phyloP scores from a whole-genome alignment of 2,797 vertebrate species.

The Zenarchopterus dispar region DNA sequence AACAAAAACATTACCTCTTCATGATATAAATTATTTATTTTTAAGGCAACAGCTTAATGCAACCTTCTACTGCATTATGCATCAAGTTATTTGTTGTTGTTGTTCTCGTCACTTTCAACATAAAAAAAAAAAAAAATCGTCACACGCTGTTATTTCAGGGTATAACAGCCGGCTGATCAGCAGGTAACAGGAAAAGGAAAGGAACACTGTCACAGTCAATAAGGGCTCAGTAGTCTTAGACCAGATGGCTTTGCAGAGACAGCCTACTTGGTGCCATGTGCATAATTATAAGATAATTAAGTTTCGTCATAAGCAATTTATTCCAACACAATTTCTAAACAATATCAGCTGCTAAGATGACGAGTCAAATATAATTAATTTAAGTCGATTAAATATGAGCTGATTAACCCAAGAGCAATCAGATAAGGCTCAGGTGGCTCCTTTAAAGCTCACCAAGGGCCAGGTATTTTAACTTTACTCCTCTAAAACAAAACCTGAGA shows the following conservation, averaged over 20 bases:
- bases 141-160: background rate
- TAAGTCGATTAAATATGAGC: no score
- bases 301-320: background rate
- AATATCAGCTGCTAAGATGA: background rate
- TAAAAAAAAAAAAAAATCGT: background rate
- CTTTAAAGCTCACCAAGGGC: no score
- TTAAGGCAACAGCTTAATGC: background rate
- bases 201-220: slow-evolving; percentile 7
- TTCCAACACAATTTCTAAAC: background rate
- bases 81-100: background rate
- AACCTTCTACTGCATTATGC: background rate
- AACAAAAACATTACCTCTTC: background rate
- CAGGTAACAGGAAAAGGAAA: slow-evolving; percentile 39
- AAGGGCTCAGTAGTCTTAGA: background rate
- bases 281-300: background rate
- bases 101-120: background rate
- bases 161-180: slow-evolving; percentile 44
- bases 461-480: no score
- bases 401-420: no score
- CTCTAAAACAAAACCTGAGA: no score
- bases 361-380: no score
- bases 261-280: slow-evolving; percentile 1
- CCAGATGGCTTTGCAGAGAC: slow-evolving; percentile 31
- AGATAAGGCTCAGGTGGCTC: no score
- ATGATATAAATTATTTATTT: background rate